A percentile compares a stretch with the other conserved stretches of the same genome.
These are phyloP conservation scores for Hydrophis major DNA, from an alignment of 2,797 vertebrate genomes.

Conservation along the genomic window DNA sequence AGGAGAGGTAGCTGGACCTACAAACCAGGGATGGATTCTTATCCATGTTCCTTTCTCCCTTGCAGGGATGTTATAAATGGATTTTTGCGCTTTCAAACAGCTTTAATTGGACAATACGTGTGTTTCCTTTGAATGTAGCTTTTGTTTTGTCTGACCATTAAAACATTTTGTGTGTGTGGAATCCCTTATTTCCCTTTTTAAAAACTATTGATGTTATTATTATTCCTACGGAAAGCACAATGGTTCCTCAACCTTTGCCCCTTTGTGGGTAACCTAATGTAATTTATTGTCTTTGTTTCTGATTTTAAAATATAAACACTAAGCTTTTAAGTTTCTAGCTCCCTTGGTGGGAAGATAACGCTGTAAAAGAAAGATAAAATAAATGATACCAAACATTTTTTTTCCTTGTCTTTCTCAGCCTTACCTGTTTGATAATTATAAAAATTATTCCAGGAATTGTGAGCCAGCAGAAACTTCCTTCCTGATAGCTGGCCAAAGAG, in stretches of 20 bases:
- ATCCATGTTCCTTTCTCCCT: not conserved
- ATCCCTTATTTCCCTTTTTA: not conserved
- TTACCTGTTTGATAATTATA: not conserved
- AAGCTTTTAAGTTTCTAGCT: constrained; percentile 17
- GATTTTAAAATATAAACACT: constrained; percentile 21
- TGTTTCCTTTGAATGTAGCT: not conserved
- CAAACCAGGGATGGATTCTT: not conserved
- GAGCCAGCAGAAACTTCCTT: not conserved
- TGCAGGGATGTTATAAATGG: not conserved
- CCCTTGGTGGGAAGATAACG: not conserved
- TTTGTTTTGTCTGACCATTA: not conserved
- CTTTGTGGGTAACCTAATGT: constrained; percentile 31
- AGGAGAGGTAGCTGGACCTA: not conserved
- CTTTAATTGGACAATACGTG: not conserved
- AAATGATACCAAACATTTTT: constrained; percentile 15
- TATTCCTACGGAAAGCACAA: constrained; percentile 35
- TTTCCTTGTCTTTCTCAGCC: not conserved
- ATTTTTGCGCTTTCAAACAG: not conserved
- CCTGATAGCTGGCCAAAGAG: not conserved
- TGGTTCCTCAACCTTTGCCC: constrained; percentile 23
- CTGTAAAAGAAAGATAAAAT: constrained; percentile 9
- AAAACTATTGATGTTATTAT: constrained; percentile 2
- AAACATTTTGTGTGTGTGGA: not conserved
- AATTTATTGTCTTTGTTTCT: constrained; percentile 24
- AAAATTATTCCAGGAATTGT: not conserved